A percentile compares a stretch with the other conserved stretches of the same genome.
Conservation (phyloP, 2,797 vertebrate species). For the Percopsis omiscomaycus region DNA sequence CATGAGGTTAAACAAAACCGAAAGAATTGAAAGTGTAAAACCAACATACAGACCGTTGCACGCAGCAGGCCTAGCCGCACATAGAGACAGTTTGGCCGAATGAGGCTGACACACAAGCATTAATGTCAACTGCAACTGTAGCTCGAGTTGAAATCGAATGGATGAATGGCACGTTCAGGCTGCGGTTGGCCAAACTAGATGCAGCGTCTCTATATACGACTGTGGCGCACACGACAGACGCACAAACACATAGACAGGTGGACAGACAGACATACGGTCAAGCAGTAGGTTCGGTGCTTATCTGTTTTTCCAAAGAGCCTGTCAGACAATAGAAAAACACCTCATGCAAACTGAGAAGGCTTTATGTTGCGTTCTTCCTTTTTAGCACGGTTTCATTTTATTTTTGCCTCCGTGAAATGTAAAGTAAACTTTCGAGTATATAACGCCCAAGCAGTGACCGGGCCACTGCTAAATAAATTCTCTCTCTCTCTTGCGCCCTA, state of each 20-base stretch:
- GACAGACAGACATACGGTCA: conserved; percentile 69
- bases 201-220: conserved; percentile 64
- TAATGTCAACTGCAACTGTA: conserved; percentile 36
- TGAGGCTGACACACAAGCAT: conserved; percentile 23
- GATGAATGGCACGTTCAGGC: conserved; percentile 47
- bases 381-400: conserved; percentile 67
- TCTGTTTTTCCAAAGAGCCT: conserved; percentile 86
- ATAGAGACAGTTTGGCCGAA: conserved; percentile 63
- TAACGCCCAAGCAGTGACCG: conserved; percentile 59
- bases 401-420: conserved; percentile 59
- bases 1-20: conserved; percentile 72
- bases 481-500: conserved; percentile 54
- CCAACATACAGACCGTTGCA: conserved; percentile 34
- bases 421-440: conserved; percentile 79
- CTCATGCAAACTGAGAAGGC: conserved; percentile 76
- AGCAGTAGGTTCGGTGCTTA: conserved; percentile 82
- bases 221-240: conserved; percentile 58
- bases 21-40: conserved; percentile 55
- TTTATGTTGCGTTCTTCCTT: conserved; percentile 66
- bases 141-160: conserved; percentile 52
- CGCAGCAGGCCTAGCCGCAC: conserved; percentile 55
- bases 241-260: conserved; percentile 13
- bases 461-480: conserved; percentile 59
- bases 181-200: conserved; percentile 54
- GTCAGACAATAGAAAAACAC: conserved; percentile 75